Evolutionary conservation across 1,140 invertebrate genomes (phyloP).

Genomic region (Phthorimaea operculella): DNA sequence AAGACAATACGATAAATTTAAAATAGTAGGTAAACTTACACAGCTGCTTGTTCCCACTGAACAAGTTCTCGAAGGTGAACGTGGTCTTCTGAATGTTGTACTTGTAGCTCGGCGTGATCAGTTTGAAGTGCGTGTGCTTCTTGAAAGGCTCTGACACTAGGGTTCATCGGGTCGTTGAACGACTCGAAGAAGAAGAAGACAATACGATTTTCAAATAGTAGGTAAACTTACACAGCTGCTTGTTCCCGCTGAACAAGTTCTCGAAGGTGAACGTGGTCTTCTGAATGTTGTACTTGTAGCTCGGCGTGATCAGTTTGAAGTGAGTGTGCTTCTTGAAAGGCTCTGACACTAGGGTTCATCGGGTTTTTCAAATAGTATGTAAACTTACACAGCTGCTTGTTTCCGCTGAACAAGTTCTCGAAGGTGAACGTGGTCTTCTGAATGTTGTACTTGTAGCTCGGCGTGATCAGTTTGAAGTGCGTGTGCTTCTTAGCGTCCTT

Average conservation of each 20-base stretch:
- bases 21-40: conserved; percentile 65
- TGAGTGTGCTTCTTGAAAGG: conserved; percentile 50
- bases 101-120: conserved; percentile 67
- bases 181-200: too few relatives aligned
- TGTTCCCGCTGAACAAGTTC: conserved; percentile 76
- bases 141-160: too few relatives aligned
- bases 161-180: too few relatives aligned
- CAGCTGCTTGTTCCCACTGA: conserved; percentile 74
- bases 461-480: conserved; percentile 66
- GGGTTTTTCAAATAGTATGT: too few relatives aligned
- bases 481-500: conserved; percentile 50
- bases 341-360: too few relatives aligned
- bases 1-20: too few relatives aligned
- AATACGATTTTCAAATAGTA: too few relatives aligned
- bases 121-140: conserved; percentile 65
- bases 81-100: conserved; percentile 70
- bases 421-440: conserved; percentile 69
- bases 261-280: conserved; percentile 69
- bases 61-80: conserved; percentile 72
- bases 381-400: conserved; percentile 69
- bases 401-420: conserved; percentile 75
- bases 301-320: conserved; percentile 66
- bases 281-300: conserved; percentile 71
- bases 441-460: conserved; percentile 71
- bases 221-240: conserved; percentile 68